A percentile compares a stretch with the other conserved stretches of the same genome.
Evolutionary conservation across 1,140 invertebrate species (phyloP).

Genomic region (Drosophila sp.): DNA sequence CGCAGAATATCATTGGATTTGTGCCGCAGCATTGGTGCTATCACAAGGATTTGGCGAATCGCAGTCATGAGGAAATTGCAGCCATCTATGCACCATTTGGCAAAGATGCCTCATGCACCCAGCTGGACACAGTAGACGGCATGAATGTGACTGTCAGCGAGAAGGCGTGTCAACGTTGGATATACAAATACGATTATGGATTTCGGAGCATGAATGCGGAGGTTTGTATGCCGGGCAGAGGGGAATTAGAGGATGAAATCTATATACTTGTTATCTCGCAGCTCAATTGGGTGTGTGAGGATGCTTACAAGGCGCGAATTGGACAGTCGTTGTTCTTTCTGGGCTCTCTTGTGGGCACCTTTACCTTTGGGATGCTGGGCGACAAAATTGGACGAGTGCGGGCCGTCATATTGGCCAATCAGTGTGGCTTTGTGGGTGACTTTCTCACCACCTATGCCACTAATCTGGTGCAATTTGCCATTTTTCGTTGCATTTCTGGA

Average conservation of each 20-base stretch:
- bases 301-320: conserved; percentile 84
- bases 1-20: conserved; percentile 85
- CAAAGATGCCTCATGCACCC: conserved; percentile 57
- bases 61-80: conserved; percentile 57
- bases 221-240: conserved; percentile 38
- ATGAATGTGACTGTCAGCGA: conserved; percentile 52
- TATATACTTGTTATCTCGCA: conserved; percentile 41
- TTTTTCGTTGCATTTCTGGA: conserved; percentile 85
- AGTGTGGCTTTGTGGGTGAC: conserved; percentile 84
- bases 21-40: conserved; percentile 83
- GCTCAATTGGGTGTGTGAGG: conserved; percentile 86
- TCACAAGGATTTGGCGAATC: conserved; percentile 61
- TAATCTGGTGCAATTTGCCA: conserved; percentile 83
- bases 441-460: conserved; percentile 83
- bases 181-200: conserved; percentile 83
- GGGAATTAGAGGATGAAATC: too few species aligned
- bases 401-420: conserved; percentile 84
- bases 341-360: conserved; percentile 85
- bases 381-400: conserved; percentile 85
- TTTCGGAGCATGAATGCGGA: conserved; percentile 85
- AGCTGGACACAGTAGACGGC: conserved; percentile 46
- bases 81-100: conserved; percentile 59
- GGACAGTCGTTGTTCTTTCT: conserved; percentile 86
- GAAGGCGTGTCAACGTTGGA: conserved; percentile 81
- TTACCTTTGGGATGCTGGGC: conserved; percentile 84